Evolutionary conservation across 2,113 vertebrate species (phyloP).

Genomic region (Gallinago undulata): DNA sequence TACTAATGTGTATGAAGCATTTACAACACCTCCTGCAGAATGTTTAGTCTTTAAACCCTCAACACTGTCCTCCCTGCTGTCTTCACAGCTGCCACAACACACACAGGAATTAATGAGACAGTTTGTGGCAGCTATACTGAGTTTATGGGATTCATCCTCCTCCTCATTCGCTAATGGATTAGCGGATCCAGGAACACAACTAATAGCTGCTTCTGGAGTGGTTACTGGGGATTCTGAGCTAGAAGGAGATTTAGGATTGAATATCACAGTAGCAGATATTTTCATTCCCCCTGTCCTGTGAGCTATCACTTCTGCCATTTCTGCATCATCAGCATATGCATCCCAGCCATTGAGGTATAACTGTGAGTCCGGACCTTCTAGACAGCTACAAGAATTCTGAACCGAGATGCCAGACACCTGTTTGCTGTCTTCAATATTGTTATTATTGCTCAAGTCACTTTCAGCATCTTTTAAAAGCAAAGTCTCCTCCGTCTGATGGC

Average conservation of each 20-base stretch:
- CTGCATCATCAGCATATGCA: constrained; percentile 71
- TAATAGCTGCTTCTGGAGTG: constrained; percentile 37
- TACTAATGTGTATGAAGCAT: constrained; percentile 73
- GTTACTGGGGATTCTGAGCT: constrained; percentile 61
- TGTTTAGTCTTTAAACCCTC: constrained; percentile 68
- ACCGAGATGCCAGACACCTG: constrained; percentile 1
- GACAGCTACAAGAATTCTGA: constrained; percentile 72
- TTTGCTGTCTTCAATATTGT: constrained; percentile 31
- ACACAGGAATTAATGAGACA: constrained; percentile 94
- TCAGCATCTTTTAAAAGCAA: constrained; percentile 23
- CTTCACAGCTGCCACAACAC: constrained; percentile 91
- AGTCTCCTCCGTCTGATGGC: constrained; percentile 60
- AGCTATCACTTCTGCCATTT: constrained; percentile 90
- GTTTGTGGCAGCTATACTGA: constrained; percentile 82
- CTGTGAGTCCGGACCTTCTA: constrained; percentile 68
- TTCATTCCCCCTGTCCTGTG: constrained; percentile 97
- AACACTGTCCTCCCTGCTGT: constrained; percentile 78
- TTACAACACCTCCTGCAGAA: constrained; percentile 64
- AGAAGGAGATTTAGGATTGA: constrained; percentile 89
- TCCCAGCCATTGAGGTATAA: constrained; percentile 87
- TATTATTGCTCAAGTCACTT: constrained; percentile 73
- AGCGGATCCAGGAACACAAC: not conserved
- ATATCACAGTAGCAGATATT: constrained; percentile 96
- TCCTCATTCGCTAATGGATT: constrained; percentile 43
- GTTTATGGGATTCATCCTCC: constrained; percentile 71